These are phyloP conservation scores for pig (Sus scrofa) DNA, from an alignment of 2,113 vertebrate species.

Conservation along the genomic window T2T-Sscrofa CM000817.6:104372501-104373000, in stretches of 20 bases:
- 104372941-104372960: not conserved
- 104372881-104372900: not conserved
- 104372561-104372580: slow-evolving; percentile 26
- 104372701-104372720: slow-evolving; percentile 26
- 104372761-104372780: slow-evolving; percentile 42
- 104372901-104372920: not conserved
- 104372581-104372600: not conserved
- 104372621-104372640: not conserved
- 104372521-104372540: not conserved
- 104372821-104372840: slow-evolving; percentile 55
- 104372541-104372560: not conserved
- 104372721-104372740: slow-evolving; percentile 65
- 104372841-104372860: slow-evolving; percentile 38
- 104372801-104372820: slow-evolving; percentile 37
- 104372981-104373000: accelerated
- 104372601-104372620: not conserved
- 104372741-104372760: slow-evolving; percentile 45
- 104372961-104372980: accelerated
- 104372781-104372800: not conserved
- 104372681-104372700: not conserved
- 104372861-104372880: slow-evolving; percentile 22
- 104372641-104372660: not conserved
- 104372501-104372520: not conserved
- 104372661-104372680: slow-evolving; percentile 45
- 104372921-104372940: not conserved